Base-by-base conservation (phyloP, 2,113 vertebrate species). In the Gambusia affinis region DNA sequence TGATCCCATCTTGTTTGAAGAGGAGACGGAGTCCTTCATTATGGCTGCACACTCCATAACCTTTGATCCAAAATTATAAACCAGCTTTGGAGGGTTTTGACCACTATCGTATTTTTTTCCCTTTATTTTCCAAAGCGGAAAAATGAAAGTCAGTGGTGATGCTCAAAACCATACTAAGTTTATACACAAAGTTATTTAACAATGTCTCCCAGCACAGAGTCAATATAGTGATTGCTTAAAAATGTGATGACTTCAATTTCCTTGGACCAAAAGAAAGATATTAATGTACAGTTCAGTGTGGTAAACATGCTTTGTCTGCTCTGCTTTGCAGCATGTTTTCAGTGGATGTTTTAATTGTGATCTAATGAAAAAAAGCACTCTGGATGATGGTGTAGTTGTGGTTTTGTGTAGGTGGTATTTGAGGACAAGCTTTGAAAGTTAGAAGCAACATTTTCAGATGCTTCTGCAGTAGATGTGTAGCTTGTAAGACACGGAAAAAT, bases 1-100 rank as follows among this genome's bases (percentile, higher is more conserved):
- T 78, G 90, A 92, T 88, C 80, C 57, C 54, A 80, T 90, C 77
- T 80, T 75, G 73, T 90, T 85, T 90, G 89, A 92, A 91, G 83
- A 90, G 84, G 70, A 88, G 84, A 75, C 78, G 30, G 67, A 90
- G 77, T 71, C 72, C 62, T 87, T 84, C 65, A 76, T 92, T 85
- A 82, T 33, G 67, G 67, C 74, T 63, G 74, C 79, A 64, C 57
- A 69, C 73, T 79, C 67, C 17, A 64, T 70, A 85, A 88, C 82
- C 80, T 90, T 85, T 75, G 85, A 90, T 90, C 76, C 17, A 5
- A 72, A 76, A 79, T 82, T 76, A 75, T 42, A 70, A 84, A 75
- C 67, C 75, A 64, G 73, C 72, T 72, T 73, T 67, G 47, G 78
- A 76, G 74, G 73, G 60, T 83, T 80, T 64, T 54, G 22, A 80